Conservation (phyloP, 2,888 invertebrate species). For the Epistrophella euchroma region DNA sequence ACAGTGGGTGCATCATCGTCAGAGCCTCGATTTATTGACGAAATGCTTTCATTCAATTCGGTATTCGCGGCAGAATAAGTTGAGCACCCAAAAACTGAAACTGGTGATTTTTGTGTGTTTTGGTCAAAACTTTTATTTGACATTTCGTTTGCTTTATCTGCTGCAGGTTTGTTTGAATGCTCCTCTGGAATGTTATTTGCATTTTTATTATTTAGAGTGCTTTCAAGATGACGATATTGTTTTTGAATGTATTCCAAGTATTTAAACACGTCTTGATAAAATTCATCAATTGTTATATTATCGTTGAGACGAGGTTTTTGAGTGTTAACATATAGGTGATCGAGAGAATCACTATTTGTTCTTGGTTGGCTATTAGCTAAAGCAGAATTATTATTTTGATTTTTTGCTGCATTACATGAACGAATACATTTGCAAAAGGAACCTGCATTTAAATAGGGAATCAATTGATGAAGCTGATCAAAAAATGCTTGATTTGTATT, state of each 20-base stretch:
- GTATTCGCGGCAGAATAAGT: not conserved
- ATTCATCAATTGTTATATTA: constrained; percentile 5
- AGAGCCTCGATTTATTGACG: not conserved
- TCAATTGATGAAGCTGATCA: constrained; percentile 11
- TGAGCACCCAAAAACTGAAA: not conserved
- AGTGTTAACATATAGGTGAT: not conserved
- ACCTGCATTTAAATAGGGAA: constrained; percentile 18
- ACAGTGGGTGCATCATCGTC: not conserved
- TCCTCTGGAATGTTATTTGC: not conserved
- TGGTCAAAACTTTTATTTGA: not conserved
- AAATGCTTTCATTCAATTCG: not conserved
- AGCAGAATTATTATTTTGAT: not conserved
- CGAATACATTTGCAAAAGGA: constrained; percentile 18
- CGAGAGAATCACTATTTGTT: not conserved
- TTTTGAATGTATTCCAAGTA: constrained; percentile 21
- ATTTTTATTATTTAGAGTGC: constrained; percentile 9
- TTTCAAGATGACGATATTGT: constrained; percentile 15
- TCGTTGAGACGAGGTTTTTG: constrained; percentile 16
- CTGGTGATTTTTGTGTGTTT: not conserved
- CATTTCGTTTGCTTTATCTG: not conserved
- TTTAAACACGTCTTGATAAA: constrained; percentile 27
- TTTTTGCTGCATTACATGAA: not conserved
- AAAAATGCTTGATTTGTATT: constrained; percentile 22
- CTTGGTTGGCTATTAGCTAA: not conserved
- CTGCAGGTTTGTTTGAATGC: not conserved